Evolutionary conservation across 1,140 invertebrate species (phyloP), one percentile per base, ranked within the genome.

Genomic region (Bombus terrestris): DNA sequence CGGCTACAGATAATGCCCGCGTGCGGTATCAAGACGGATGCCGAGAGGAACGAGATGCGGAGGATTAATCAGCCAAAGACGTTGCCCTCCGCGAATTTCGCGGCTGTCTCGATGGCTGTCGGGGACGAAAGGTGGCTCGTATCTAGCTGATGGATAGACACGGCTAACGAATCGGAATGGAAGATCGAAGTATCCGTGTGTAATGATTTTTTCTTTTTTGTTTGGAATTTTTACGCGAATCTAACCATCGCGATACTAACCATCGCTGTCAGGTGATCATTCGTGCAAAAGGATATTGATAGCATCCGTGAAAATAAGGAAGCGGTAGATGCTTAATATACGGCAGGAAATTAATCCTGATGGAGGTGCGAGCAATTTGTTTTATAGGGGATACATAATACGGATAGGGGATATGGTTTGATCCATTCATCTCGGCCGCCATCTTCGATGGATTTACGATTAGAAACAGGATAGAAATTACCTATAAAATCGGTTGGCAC

Each of bases 11-110:
- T 90, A 90, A 90, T 89, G 77, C 81, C 78, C 85, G 68, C 59
- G 66, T 47, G 77, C 82, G 81, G 88, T 89, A 89, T 89, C 66
- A 75, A 89, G 68, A 89, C 85, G 64, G 83, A 84, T 66, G 73
- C 73, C 76, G 15, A 64, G 64, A 8, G n/a, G 41, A 62, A 84
- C 59, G 72, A 82, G 69, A 62, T 62, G 74, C 73, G 72, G 68
- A 68, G 73, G 77, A 89, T 89, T 90, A 86, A 90, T 89, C 81
- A 84, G 81, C 81, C 85, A 81, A 89, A 85, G 78, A 79, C 64
- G 85, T 81, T 77, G 66, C 72, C 25, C 59, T 81, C 43, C 35
- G 53, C 68, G 83, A 69, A 84, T 72, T 71, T 79, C 66, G 66
- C 39, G 83, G 76, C 5, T 77, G 47, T 69, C 82, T 81, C n/a